These are phyloP conservation scores for Eciton burchellii DNA, from an alignment of 1,140 invertebrate genomes.

Conservation along the genomic window DNA sequence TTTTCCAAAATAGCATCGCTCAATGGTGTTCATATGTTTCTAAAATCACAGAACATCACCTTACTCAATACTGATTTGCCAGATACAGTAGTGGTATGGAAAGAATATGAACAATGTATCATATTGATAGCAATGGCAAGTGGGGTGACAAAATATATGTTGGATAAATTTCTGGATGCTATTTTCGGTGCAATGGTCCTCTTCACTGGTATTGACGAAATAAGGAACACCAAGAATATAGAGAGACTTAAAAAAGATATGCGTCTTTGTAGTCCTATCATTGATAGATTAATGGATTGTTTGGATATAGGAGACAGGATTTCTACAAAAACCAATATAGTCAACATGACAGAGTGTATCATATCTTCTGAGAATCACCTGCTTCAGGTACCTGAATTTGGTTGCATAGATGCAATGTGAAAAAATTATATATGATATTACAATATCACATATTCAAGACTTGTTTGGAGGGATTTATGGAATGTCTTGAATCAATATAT, in stretches of 20 bases:
- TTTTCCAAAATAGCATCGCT: slow-evolving; percentile 93
- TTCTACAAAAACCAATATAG: slow-evolving; percentile 87
- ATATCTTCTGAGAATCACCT: slow-evolving; percentile 90
- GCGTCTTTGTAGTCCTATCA: slow-evolving; percentile 90
- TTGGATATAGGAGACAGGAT: slow-evolving; percentile 88
- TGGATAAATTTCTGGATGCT: slow-evolving; percentile 89
- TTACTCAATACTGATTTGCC: slow-evolving; percentile 89
- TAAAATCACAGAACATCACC: slow-evolving; percentile 89
- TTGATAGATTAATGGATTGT: slow-evolving; percentile 91
- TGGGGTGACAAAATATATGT: slow-evolving; percentile 87
- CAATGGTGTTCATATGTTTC: slow-evolving; percentile 94
- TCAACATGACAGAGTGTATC: slow-evolving; percentile 89
- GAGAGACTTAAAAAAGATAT: slow-evolving; percentile 93
- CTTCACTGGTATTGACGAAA: slow-evolving; percentile 91
- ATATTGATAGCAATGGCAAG: slow-evolving; percentile 89
- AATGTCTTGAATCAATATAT: slow-evolving; percentile 91
- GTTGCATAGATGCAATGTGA: not conserved
- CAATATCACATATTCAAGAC: slow-evolving; percentile 85
- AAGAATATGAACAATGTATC: slow-evolving; percentile 89
- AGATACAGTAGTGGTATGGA: slow-evolving; percentile 91
- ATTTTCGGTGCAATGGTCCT: slow-evolving; percentile 92
- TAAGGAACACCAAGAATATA: slow-evolving; percentile 90
- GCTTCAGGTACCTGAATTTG: slow-evolving; percentile 87
- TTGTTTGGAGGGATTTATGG: slow-evolving; percentile 91
- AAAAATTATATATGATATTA: slow-evolving; percentile 31